Evolutionary conservation across 1,140 invertebrate species (phyloP), one percentile per base, ranked within the genome.

Genomic region (Triops cancriformis): DNA sequence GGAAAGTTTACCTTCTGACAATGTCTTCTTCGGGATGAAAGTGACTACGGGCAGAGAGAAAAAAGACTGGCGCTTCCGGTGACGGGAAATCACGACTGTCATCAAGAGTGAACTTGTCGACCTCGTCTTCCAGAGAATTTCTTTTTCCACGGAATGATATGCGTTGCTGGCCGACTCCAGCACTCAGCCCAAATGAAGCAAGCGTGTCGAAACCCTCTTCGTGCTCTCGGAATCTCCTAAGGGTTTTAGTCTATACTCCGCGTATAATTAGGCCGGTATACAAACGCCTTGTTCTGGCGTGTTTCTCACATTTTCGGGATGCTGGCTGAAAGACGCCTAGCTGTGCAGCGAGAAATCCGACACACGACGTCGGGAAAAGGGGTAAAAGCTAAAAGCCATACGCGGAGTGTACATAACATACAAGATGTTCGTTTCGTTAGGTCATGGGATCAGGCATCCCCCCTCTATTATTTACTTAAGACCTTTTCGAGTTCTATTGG

Each of bases 21-120:
- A 64, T 64, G 51, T 23, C 51, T 64, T 64, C 18, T 64, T 37
- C 31, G 31, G 31, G 31, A 37, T 2, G 31, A 37, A 37, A 37
- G 31, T 37, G 31, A 37, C 31, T 37, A 37, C 31, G 31, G 7
- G 31, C 51, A 64, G 6, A 14, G 6, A 14, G 51, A 23, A 64
- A 64, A 64, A 14, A 14, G 23, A 12, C 14, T n/a, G 18, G 18
- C 51, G 23, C 23, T 64, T 64, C 51, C 51, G 51, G 51, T 23
- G 51, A 37, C 51, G 51, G 51, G 51, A 64, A 64, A 64, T 64
- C 51, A 64, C 51, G 51, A 64, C 51, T n/a, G 18, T 64, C 51
- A 64, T 64, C 51, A 64, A 64, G 18, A 64, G 18, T 64, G 51
- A 64, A n/a, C 51, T 64, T 23, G 51, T 64, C 23, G 51, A 64